Evolutionary conservation across 2,113 vertebrate genomes (phyloP).

Genomic region (Triplophysa siluroides): DNA sequence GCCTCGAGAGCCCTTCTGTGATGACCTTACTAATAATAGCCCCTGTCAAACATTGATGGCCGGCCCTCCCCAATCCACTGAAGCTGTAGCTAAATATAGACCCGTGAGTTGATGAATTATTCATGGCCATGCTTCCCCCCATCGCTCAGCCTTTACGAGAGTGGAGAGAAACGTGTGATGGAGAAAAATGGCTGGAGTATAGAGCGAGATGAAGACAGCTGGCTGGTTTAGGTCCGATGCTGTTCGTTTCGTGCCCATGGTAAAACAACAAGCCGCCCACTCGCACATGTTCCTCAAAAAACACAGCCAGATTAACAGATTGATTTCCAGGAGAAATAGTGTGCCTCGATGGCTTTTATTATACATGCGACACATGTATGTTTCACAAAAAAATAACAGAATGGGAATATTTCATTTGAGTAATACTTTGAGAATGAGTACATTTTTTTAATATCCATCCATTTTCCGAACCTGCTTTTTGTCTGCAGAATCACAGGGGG

Average conservation of each 20-base stretch:
- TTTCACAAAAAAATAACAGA: not conserved
- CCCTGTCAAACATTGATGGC: slow-evolving; percentile 8
- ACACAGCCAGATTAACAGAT: not conserved
- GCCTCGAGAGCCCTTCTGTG: slow-evolving; percentile 36
- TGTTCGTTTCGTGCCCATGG: not conserved
- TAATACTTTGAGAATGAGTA: no score
- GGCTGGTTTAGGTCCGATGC: slow-evolving; percentile 26
- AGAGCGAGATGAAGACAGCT: slow-evolving; percentile 43
- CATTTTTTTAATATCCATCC: no score
- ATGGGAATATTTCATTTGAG: not conserved
- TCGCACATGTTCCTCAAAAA: slow-evolving; percentile 64
- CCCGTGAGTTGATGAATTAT: slow-evolving; percentile 41
- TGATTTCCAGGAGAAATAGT: no score
- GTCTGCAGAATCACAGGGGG: no score
- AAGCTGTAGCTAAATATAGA: slow-evolving; percentile 50
- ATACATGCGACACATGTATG: no score
- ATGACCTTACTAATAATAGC: slow-evolving; percentile 53
- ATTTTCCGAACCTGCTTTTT: no score
- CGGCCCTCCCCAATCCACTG: slow-evolving; percentile 14
- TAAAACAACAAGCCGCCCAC: slow-evolving; percentile 52
- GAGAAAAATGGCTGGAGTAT: slow-evolving; percentile 7
- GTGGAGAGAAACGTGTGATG: slow-evolving; percentile 1
- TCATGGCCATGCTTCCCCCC: slow-evolving; percentile 8
- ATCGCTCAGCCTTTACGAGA: not conserved
- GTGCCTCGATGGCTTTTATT: no score